phyloP scores from a whole-genome alignment of 2,888 invertebrate genomes.

The Nomada lathburiana region DNA sequence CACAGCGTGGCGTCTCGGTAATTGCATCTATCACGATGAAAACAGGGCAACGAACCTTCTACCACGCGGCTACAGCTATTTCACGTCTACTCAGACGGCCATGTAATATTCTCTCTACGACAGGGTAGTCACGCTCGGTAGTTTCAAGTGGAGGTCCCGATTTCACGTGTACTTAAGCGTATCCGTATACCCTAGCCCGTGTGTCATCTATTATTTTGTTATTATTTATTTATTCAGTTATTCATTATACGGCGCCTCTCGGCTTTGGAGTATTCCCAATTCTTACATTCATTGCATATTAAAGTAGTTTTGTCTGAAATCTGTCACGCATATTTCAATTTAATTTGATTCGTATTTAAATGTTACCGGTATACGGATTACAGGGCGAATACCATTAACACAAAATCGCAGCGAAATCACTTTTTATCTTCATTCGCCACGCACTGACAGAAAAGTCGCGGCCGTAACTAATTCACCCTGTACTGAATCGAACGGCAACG shows the following conservation, averaged over 20 bases:
- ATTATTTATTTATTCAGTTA: too few relatives aligned
- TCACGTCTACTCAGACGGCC: constrained; percentile 40
- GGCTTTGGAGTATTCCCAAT: too few relatives aligned
- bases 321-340: too few relatives aligned
- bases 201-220: too few relatives aligned
- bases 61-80: constrained; percentile 47
- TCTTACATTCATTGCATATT: too few relatives aligned
- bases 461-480: background rate
- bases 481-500: too few relatives aligned
- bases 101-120: constrained; percentile 34
- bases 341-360: too few relatives aligned
- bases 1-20: constrained; percentile 38
- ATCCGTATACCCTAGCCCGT: too few relatives aligned
- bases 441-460: background rate
- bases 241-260: too few relatives aligned
- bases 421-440: background rate
- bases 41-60: constrained; percentile 69
- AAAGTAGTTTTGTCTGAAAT: too few relatives aligned
- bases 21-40: constrained; percentile 58
- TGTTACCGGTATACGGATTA: too few relatives aligned
- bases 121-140: constrained; percentile 24
- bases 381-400: too few relatives aligned
- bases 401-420: background rate
- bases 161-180: background rate
- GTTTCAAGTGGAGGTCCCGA: background rate